Evolutionary conservation across 2,888 invertebrate species (phyloP).

Genomic region (Papilio demoleus): DNA sequence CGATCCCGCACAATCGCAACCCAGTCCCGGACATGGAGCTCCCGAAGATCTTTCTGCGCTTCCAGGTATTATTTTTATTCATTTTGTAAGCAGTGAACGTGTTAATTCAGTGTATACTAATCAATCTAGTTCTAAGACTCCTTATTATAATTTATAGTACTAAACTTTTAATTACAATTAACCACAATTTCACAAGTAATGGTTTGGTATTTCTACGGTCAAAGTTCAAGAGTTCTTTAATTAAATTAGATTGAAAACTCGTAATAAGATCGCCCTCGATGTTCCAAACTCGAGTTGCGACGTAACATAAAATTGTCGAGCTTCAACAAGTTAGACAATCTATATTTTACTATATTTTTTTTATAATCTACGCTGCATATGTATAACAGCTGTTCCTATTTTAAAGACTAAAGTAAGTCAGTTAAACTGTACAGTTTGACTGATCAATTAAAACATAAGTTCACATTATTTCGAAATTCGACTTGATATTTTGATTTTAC

Average conservation of each 20-base stretch:
- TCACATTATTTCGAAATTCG: too few species aligned
- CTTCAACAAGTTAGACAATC: constrained; percentile 12
- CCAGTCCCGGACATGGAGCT: too few species aligned
- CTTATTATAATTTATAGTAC: not conserved
- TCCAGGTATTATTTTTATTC: too few species aligned
- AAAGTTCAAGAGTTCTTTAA: constrained; percentile 30
- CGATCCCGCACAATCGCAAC: too few species aligned
- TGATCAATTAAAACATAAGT: too few species aligned
- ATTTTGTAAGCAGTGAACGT: too few species aligned
- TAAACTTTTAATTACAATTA: constrained; percentile 14
- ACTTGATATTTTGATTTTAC: too few species aligned
- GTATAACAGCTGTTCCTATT: too few species aligned
- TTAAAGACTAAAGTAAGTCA: too few species aligned
- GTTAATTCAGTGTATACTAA: not conserved
- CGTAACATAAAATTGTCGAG: constrained; percentile 9
- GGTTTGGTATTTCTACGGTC: constrained; percentile 17
- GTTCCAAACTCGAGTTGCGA: constrained; percentile 26
- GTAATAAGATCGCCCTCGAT: constrained; percentile 23
- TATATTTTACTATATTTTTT: not conserved
- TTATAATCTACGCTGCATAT: not conserved
- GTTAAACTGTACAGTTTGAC: too few species aligned
- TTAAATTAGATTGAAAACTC: constrained; percentile 38
- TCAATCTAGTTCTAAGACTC: not conserved
- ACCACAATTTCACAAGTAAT: constrained; percentile 5
- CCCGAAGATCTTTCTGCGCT: too few species aligned